Evolutionary conservation across 2,113 vertebrate genomes (phyloP), one percentile per base, ranked within the genome.

Genomic region (Platichthys stellatus): DNA sequence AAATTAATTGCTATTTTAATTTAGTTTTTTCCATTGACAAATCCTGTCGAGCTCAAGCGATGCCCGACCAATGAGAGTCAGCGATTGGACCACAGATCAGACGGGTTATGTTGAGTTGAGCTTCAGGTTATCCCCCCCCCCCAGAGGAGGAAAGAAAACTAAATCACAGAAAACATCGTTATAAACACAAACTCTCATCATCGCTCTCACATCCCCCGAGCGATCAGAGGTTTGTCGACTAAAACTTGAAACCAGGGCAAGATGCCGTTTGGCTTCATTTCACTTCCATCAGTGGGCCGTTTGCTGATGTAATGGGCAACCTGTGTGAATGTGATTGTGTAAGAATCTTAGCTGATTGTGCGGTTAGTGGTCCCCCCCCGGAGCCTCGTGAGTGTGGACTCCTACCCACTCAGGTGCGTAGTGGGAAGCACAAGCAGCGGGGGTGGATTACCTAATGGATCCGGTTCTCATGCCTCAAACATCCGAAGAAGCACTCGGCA

Each of bases 1-100:
- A 87, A 90, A 93, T 88, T 83, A 91, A 83, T 87, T 63, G 60
- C 53, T 13, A 45, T 87, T 86, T 87, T 85, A 77, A 86, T 91
- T 81, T 77, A 67, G 63, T 84, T 85, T 85, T 85, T 65, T 66
- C 76, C 74, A 54, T 54, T 20, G 53, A 54, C 21, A 9, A 21
- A 54, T 18, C 18, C 47, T 51, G 15, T 51, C 47, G 47, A 51
- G 47, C 47, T 51, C 5, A 51, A 51, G 40, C 40, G 11, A 43
- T 7, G 12, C 10, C 38, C 40, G 12, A 24, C 40, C 12, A 13
- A 40, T 10, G 38, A 12, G 38, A 43, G 40, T 3, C 24, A 24
- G 24, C 40, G 40, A 40, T 40, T 13, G 40, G 40, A 2, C 40
- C 40, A 40, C 40, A 40, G 40, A 40, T 40, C 40, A 40, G 11